phyloP scores from a whole-genome alignment of 2,888 invertebrate species.

The Temnothorax rugatulus region DNA sequence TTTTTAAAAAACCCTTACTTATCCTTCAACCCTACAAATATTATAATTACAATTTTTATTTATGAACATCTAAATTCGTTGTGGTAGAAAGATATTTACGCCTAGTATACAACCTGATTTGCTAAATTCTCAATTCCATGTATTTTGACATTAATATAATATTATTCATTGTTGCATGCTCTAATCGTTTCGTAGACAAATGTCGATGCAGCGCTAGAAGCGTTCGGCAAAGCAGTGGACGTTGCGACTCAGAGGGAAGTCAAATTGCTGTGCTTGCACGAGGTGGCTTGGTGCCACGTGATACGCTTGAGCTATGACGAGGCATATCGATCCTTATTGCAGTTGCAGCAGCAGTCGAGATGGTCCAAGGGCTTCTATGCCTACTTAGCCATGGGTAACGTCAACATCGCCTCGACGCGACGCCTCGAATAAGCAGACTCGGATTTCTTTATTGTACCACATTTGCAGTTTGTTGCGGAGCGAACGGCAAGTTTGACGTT shows the following conservation, averaged over 20 bases:
- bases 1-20: not conserved
- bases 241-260: slow-evolving; percentile 89
- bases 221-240: slow-evolving; percentile 88
- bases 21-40: not conserved
- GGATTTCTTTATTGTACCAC: not conserved
- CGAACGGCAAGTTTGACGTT: slow-evolving; percentile 85
- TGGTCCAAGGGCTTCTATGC: slow-evolving; percentile 90
- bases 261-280: slow-evolving; percentile 88
- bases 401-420: slow-evolving; percentile 59
- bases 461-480: slow-evolving; percentile 86
- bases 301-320: slow-evolving; percentile 88
- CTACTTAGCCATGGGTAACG: slow-evolving; percentile 87
- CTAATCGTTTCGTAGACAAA: slow-evolving; percentile 87
- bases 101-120: not conserved
- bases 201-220: slow-evolving; percentile 87
- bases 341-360: slow-evolving; percentile 88
- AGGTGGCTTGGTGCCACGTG: slow-evolving; percentile 90
- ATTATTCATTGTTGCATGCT: not conserved
- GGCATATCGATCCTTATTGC: slow-evolving; percentile 87
- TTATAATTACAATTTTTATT: not conserved
- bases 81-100: not conserved
- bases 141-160: not conserved
- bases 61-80: not conserved
- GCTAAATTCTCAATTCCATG: not conserved
- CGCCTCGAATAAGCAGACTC: not conserved